Percentiles rank a stretch among this genome's conserved stretches.
phyloP scores from a whole-genome alignment of 2,888 invertebrate genomes.

The Andrena minutula region DNA sequence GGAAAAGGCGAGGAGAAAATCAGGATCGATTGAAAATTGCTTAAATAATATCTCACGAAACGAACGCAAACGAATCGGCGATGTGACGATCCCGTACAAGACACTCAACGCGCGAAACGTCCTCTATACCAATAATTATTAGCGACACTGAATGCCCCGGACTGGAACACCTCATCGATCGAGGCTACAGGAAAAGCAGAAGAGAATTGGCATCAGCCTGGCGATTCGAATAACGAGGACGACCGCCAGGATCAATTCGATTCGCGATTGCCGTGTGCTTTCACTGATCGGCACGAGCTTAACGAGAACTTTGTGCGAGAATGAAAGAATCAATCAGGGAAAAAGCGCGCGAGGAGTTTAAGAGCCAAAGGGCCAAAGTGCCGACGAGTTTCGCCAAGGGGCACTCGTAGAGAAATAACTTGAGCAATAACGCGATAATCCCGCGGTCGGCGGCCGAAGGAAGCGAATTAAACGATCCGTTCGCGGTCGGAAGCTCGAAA shows the following conservation, averaged over 20 bases:
- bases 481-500: constrained; percentile 56
- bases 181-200: not conserved
- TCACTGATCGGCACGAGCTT: not conserved
- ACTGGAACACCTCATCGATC: not conserved
- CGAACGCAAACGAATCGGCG: too few relatives aligned
- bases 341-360: not conserved
- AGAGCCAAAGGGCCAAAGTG: not conserved
- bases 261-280: not conserved
- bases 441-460: constrained; percentile 47
- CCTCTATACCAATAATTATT: too few relatives aligned
- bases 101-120: too few relatives aligned
- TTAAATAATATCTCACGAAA: too few relatives aligned
- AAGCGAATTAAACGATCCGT: constrained; percentile 70
- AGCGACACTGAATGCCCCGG: too few relatives aligned
- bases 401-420: constrained; percentile 53
- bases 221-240: not conserved
- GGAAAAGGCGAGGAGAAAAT: constrained; percentile 16
- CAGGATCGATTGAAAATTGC: constrained; percentile 2
- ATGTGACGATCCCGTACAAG: too few relatives aligned
- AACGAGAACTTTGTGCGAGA: not conserved
- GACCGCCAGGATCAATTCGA: constrained; percentile 18
- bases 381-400: constrained; percentile 10
- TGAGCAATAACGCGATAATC: constrained; percentile 66
- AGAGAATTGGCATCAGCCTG: not conserved
- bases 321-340: constrained; percentile 15